phyloP scores from a whole-genome alignment of 1,140 invertebrate species.

The Hyles euphorbiae region DNA sequence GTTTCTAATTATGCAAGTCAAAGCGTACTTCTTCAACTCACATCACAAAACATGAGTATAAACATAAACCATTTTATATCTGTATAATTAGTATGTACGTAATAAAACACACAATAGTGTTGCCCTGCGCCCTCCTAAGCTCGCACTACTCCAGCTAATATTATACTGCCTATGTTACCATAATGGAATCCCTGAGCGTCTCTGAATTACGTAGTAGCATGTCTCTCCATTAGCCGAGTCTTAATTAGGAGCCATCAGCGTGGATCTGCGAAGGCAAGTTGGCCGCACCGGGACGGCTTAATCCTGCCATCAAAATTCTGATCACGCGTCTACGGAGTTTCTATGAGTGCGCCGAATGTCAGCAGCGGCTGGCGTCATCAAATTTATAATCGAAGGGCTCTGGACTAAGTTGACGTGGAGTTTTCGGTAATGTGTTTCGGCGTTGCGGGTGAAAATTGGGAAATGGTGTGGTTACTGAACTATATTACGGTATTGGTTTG shows the following conservation, averaged over 20 bases:
- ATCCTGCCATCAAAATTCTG: constrained; percentile 48
- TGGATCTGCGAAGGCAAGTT: constrained; percentile 37
- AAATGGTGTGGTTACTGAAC: too few species aligned
- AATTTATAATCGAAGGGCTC: constrained; percentile 33
- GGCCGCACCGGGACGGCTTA: constrained; percentile 33
- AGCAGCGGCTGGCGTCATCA: constrained; percentile 22
- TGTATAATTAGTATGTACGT: too few species aligned
- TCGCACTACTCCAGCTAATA: constrained; percentile 1
- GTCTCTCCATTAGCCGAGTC: constrained; percentile 42
- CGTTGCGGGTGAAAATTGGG: too few species aligned
- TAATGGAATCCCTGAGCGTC: constrained; percentile 18
- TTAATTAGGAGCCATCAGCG: constrained; percentile 42
- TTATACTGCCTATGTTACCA: constrained; percentile 11
- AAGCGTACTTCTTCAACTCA: too few species aligned
- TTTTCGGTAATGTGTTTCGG: too few species aligned
- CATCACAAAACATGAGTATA: too few species aligned
- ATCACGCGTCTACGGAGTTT: constrained; percentile 49
- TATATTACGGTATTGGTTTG: too few species aligned
- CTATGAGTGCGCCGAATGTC: constrained; percentile 50
- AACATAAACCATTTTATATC: too few species aligned
- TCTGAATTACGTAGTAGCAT: constrained; percentile 27
- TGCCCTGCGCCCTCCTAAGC: background rate
- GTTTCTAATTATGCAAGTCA: too few species aligned
- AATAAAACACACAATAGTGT: background rate
- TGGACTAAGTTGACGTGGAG: background rate